A percentile compares a stretch with the other conserved stretches of the same genome.
Conservation (phyloP, 2,797 vertebrate genomes). For the Chromis chromis region DNA sequence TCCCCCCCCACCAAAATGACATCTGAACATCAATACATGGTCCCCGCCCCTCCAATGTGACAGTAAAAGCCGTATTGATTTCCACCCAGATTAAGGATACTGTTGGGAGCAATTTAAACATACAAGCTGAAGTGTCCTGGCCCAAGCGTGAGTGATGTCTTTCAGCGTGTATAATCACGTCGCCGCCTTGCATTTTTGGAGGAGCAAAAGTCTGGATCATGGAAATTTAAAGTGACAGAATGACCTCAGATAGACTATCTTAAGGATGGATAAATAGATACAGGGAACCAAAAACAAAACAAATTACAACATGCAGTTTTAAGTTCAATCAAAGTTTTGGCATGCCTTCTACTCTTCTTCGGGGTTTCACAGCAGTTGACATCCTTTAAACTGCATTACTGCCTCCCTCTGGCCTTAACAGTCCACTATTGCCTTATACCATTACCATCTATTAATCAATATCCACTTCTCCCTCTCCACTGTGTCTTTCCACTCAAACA, state of each 20-base stretch:
- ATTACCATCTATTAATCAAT: too few species aligned
- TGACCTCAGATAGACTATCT: neutral
- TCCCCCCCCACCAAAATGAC: conserved; percentile 78
- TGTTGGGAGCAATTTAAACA: conserved; percentile 87
- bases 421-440: too few species aligned
- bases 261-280: neutral
- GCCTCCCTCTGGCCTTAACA: too few species aligned
- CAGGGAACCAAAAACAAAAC: neutral
- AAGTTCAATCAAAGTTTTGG: too few species aligned
- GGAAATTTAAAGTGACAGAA: conserved; percentile 11
- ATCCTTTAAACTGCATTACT: too few species aligned
- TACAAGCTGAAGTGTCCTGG: conserved; percentile 78
- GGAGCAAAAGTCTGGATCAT: conserved; percentile 27
- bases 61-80: conserved; percentile 88
- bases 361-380: too few species aligned
- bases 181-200: conserved; percentile 26
- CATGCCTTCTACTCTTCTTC: too few species aligned
- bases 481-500: too few species aligned
- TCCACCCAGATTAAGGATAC: conserved; percentile 83
- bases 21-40: conserved; percentile 84
- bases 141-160: conserved; percentile 75
- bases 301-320: neutral
- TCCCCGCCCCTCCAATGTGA: conserved; percentile 78
- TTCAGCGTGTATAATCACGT: conserved; percentile 70
- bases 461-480: too few species aligned